These are phyloP conservation scores for Diaprepes abbreviatus DNA, from an alignment of 2,888 invertebrate species.

Conservation along the genomic window DNA sequence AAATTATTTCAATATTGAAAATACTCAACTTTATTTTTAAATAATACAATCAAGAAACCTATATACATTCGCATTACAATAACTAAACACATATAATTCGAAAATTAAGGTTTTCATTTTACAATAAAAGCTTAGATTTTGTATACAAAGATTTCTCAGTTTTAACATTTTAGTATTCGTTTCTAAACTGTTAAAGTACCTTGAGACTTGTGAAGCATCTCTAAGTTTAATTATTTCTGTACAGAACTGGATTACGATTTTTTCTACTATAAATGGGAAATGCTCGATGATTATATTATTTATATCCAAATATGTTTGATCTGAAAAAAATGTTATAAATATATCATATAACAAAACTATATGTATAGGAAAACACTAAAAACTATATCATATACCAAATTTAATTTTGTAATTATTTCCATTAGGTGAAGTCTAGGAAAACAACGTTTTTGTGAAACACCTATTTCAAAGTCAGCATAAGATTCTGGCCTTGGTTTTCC, in stretches of 20 bases:
- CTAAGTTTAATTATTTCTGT: conserved; percentile 40
- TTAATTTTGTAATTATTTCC: no score
- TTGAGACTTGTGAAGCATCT: conserved; percentile 33
- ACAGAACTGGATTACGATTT: conserved; percentile 43
- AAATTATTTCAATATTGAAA: no score
- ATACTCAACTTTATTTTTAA: no score
- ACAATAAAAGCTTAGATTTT: conserved; percentile 40
- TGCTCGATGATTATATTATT: conserved; percentile 17
- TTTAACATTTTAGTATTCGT: conserved; percentile 38
- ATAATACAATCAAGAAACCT: conserved; percentile 43
- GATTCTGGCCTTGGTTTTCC: no score
- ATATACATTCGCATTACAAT: conserved; percentile 52
- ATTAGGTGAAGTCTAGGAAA: no score
- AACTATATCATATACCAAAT: no score
- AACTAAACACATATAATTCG: conserved; percentile 51
- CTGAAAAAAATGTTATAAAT: no score
- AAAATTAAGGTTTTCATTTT: conserved; percentile 49
- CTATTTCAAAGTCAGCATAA: no score
- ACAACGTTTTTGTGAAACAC: no score
- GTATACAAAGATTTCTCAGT: conserved; percentile 44
- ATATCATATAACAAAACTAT: no score
- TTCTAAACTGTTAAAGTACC: conserved; percentile 46
- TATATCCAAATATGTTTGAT: conserved; percentile 15
- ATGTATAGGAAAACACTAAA: no score
- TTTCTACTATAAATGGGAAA: conserved; percentile 51